Base-by-base conservation (phyloP, 1,140 invertebrate genomes). In the Ptiloglossa arizonensis region DNA sequence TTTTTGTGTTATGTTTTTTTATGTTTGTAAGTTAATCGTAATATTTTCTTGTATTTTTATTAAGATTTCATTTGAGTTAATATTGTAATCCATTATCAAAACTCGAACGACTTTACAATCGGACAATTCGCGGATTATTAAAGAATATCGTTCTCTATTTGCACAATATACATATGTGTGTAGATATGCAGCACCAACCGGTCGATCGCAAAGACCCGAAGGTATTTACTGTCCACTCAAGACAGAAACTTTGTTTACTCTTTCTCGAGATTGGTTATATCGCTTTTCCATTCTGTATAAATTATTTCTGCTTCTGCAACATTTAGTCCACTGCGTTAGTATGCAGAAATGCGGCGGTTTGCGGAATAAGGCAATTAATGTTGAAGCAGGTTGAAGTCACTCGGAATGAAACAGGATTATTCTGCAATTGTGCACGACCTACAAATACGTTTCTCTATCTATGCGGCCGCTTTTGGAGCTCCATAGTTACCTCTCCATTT, bases 341-440 rank as follows among this genome's bases (percentile, higher is more conserved):
- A 69, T 69, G 13, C 44, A 70, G 67, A 70, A 50, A 54, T 22
- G 57, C 44, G 19, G 6, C 54, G 19, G 27, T 62, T 15, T 24
- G 27, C 38, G 59, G 41, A 62, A 73, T 48, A 72, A 74, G 82
- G 76, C 69, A 78, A 67, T 79, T 83, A 82, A 79, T 68, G 81
- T 79, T 72, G 74, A 68, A 83, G 46, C 70, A 63, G 69, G 56
- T 69, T 74, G 60, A 80, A 84, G 69, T 83, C 76, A 60, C 81
- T 80, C 76, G 81, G 69, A 82, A 84, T 80, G 77, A 75, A 84
- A 84, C 62, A 80, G 70, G 76, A 84, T 84, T 84, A 83, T 46
- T 41, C 62, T 15, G 75, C 56, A 66, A 71, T 82, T 83, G 69
- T 73, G 52, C 57, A 32, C 62, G 66, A 80, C 52, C 70, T 67